These are phyloP conservation scores for Argopecten irradians DNA, from an alignment of 1,140 invertebrate genomes.

Conservation along the genomic window DNA sequence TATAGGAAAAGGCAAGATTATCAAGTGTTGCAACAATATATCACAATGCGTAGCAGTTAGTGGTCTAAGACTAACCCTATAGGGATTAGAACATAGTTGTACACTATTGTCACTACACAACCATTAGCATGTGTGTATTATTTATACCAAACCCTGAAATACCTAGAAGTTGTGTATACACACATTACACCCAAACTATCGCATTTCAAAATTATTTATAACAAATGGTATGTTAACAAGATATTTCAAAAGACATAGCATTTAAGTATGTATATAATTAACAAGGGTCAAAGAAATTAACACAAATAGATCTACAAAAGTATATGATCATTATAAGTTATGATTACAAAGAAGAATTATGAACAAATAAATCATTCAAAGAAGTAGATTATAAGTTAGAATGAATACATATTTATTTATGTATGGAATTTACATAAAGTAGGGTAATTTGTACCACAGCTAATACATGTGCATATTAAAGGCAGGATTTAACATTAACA, in stretches of 20 bases:
- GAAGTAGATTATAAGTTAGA: neutral
- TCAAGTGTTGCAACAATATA: neutral
- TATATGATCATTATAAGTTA: neutral
- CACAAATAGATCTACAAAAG: neutral
- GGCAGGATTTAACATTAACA: neutral
- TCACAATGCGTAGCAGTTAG: neutral
- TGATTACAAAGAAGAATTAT: neutral
- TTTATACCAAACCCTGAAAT: neutral
- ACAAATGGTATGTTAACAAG: neutral
- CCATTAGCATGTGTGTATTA: slow-evolving; percentile 1
- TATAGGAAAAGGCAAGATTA: neutral
- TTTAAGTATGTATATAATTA: too few relatives aligned
- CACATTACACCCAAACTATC: neutral
- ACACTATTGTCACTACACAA: neutral
- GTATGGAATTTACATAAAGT: neutral
- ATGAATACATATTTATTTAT: neutral
- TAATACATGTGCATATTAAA: neutral
- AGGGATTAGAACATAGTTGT: neutral
- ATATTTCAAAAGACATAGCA: neutral
- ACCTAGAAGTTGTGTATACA: neutral
- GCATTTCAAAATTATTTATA: neutral
- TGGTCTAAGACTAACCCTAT: neutral
- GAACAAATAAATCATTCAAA: neutral
- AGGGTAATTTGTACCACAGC: too few relatives aligned
- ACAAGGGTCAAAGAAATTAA: too few relatives aligned